phyloP scores from a whole-genome alignment of 2,113 vertebrate genomes.

The Nothoprocta pentlandii region DNA sequence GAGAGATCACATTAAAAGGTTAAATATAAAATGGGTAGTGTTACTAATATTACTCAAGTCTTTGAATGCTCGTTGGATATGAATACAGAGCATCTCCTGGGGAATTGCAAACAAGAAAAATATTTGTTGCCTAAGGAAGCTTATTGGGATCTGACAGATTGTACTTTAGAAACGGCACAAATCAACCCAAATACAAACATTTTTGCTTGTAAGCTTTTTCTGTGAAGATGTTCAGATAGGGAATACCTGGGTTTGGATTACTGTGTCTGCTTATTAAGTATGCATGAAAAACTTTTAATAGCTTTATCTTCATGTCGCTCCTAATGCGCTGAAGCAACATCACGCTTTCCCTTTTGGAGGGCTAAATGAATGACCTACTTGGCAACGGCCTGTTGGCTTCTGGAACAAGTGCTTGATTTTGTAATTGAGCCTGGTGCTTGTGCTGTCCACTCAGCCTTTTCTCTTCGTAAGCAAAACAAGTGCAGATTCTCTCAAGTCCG shows the following conservation, averaged over 20 bases:
- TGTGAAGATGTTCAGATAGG: not conserved
- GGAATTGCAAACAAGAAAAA: not conserved
- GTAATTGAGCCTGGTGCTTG: rapidly evolving
- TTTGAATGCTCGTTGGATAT: not conserved
- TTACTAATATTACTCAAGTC: not conserved
- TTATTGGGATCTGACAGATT: not conserved
- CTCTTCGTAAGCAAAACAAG: not conserved
- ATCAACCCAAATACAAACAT: not conserved
- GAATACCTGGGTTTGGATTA: not conserved
- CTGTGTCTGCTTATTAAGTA: not conserved
- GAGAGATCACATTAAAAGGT: not conserved
- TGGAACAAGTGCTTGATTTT: not conserved
- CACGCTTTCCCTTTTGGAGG: not conserved
- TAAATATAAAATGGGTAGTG: not conserved
- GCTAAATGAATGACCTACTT: not conserved
- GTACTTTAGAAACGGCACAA: not conserved
- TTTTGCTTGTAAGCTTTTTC: not conserved
- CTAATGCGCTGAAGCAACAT: not conserved
- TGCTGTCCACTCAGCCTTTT: not conserved
- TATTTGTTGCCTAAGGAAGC: not conserved
- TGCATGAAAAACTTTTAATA: not conserved
- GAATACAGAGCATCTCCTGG: not conserved
- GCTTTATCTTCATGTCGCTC: not conserved
- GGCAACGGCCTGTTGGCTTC: not conserved
- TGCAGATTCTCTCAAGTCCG: not conserved